Evolutionary conservation across 2,113 vertebrate genomes (phyloP), one percentile per base, ranked within the genome.

Genomic region (Triplophysa tibetana): DNA sequence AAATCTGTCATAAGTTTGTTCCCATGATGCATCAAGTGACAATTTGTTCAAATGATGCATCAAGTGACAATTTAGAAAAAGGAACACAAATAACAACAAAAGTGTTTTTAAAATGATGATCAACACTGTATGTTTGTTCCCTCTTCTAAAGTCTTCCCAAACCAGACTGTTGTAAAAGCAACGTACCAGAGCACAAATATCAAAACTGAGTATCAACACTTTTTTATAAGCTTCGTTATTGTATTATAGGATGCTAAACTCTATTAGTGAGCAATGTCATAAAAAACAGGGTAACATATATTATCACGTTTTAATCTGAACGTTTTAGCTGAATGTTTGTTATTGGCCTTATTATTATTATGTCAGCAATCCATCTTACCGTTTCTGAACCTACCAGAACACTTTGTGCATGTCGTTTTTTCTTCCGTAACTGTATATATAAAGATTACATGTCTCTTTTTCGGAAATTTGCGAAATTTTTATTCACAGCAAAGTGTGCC

Each of bases 381-480:
- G 16, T 21, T 60, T 43, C 7, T 12, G 69, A 26, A 17, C 77
- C 23, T 67, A 56, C 29, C 26, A 58, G 66, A 12, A 63, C 58
- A 21, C 61, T 76, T 45, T 10, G 64, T 21, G 66, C 14, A 70
- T 26, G 80, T 14, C 43, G 45, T 41, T 10, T 68, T 77, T 64
- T 73, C 61, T 26, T 72, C 52, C 60, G 45, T 64, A 70, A 70
- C 80, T 82, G 80, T 64, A 63, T 77, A 52, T 76, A 76, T 76
- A 76, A 65, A 65, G 6, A 61, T 76, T 52, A 54, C 8, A 54
- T 21, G 7, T 50, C 12, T 62, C n/a, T 76, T 76, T 52, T n/a
- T 38, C 13, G 1, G 17, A 56, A n/a, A 50, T 19, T 3, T 38
- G 33, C 5, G 1, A 33, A 6, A 8, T 19, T n/a, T 58, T 1